Evolutionary conservation across 2,113 vertebrate genomes (phyloP).

Genomic region (Callionymus lyra): DNA sequence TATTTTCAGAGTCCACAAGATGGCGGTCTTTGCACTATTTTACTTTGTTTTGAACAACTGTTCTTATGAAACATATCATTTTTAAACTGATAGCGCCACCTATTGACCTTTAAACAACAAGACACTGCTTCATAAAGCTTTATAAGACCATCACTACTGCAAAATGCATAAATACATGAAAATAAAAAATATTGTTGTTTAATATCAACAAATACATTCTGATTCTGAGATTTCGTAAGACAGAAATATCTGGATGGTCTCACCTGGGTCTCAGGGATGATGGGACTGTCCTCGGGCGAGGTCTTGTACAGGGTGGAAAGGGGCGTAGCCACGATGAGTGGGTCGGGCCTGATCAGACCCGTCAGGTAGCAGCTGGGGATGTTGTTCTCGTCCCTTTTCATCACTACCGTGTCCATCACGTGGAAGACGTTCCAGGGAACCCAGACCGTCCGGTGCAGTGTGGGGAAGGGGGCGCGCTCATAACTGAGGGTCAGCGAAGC

Average conservation of each 20-base stretch:
- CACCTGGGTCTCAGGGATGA: conserved; percentile 98
- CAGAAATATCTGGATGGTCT: neutral
- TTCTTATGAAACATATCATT: too few relatives aligned
- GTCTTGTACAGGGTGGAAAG: conserved; percentile 90
- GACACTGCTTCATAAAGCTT: too few relatives aligned
- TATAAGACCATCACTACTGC: too few relatives aligned
- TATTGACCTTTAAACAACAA: too few relatives aligned
- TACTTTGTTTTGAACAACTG: too few relatives aligned
- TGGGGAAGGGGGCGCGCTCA: conserved; percentile 83
- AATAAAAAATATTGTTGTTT: too few relatives aligned
- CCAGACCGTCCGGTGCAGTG: conserved; percentile 87
- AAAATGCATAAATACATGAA: too few relatives aligned
- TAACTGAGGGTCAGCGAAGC: conserved; percentile 89
- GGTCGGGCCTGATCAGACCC: conserved; percentile 82
- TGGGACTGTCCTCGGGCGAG: conserved; percentile 84
- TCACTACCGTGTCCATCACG: conserved; percentile 95
- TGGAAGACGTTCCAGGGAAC: conserved; percentile 94
- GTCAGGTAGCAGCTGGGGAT: conserved; percentile 92
- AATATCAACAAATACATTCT: too few relatives aligned
- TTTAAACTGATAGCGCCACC: too few relatives aligned
- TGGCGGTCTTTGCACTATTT: too few relatives aligned
- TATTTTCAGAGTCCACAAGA: too few relatives aligned
- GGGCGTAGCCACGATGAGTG: conserved; percentile 83
- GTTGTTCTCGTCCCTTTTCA: conserved; percentile 92
- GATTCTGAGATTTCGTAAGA: too few relatives aligned